Base-by-base conservation (phyloP, 2,113 vertebrate genomes). In the Lanius ludovicianus region DNA sequence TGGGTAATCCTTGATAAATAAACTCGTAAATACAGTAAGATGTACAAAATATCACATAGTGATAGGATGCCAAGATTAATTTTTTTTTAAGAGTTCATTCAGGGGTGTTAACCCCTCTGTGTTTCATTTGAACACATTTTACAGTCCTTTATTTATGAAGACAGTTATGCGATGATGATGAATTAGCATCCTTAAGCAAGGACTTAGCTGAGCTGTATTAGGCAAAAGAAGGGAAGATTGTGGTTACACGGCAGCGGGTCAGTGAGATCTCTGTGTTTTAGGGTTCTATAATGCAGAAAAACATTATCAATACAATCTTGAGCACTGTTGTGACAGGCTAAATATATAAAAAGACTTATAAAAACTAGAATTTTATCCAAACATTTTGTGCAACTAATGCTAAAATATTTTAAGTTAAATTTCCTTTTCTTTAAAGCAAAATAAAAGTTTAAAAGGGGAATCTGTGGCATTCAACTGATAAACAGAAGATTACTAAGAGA, bases 311-410 rank as follows among this genome's bases (percentile, higher is more conserved):
- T 98, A 98, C 97, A 98, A 98, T 98, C 97, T 98, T 98, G 97
- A 98, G 98, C 98, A 98, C 98, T 98, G 98, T 98, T 98, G 98
- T 98, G 98, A 99, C 98, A 98, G 97, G 98, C 98, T 98, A 98
- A 98, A 98, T 99, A 99, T 98, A 99, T 99, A 99, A 99, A 99
- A 99, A 99, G 97, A 98, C 98, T 99, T 99, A 99, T 99, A 99
- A 99, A 99, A 99, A 99, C 98, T 99, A 99, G 98, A 99, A 98
- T 99, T 98, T 98, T 98, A 98, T 98, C 98, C 98, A 99, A 98
- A 98, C 98, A 97, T 98, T 98, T 98, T 98, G 98, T 98, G 98
- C 98, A 98, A 99, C 98, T 98, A 99, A 99, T 97, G 98, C 98
- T 98, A 98, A 98, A 97, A 98, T 98, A 98, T 98, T 98, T 97